Conservation (phyloP, 2,888 invertebrate species). For the Anodontia alba region DNA sequence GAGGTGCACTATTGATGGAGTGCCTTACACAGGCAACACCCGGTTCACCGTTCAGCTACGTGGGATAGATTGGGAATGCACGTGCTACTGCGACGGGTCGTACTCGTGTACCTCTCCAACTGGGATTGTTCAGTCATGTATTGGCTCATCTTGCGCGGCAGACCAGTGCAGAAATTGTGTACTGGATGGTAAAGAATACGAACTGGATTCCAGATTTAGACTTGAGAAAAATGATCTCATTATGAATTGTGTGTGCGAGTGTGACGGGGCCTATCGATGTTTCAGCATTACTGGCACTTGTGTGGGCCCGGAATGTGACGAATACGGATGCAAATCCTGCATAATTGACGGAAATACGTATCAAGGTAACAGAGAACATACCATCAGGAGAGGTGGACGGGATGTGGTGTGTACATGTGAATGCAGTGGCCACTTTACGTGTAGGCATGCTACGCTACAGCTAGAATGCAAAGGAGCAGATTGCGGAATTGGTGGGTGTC, state of each 20-base stretch:
- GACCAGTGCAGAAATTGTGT: constrained; percentile 45
- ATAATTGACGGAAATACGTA: constrained; percentile 59
- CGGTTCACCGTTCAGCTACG: constrained; percentile 66
- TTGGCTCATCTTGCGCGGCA: constrained; percentile 47
- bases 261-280: constrained; percentile 60
- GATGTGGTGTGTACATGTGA: constrained; percentile 67
- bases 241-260: constrained; percentile 63
- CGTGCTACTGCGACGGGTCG: constrained; percentile 77
- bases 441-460: constrained; percentile 55
- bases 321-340: constrained; percentile 63
- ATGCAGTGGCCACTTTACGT: constrained; percentile 75
- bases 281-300: constrained; percentile 53
- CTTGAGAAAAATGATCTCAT: constrained; percentile 43
- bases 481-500: constrained; percentile 53
- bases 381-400: constrained; percentile 48
- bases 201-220: constrained; percentile 49
- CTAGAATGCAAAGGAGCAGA: constrained; percentile 46
- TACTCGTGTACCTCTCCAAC: constrained; percentile 72
- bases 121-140: constrained; percentile 52
- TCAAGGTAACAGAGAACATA: constrained; percentile 59
- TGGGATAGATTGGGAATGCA: constrained; percentile 69
- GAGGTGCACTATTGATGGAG: constrained; percentile 66
- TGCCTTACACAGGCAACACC: constrained; percentile 68
- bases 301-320: constrained; percentile 43
- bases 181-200: constrained; percentile 44